Evolutionary conservation across 23 tunicate species (phyloP), one percentile per base, ranked within the genome.

Genomic region (Clavelina lepadiformis): DNA sequence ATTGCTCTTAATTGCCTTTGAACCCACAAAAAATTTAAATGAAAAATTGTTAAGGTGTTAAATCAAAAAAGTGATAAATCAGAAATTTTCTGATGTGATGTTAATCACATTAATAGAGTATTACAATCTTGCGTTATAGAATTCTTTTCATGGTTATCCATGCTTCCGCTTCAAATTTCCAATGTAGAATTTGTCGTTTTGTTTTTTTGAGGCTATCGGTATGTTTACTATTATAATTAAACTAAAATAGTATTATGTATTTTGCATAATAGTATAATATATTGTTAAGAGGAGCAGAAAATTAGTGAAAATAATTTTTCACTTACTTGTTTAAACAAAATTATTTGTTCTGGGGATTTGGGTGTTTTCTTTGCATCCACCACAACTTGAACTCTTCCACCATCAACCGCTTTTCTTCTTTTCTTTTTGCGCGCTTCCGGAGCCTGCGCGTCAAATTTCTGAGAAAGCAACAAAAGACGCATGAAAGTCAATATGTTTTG

Each of bases 1-100:
- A 65, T 89, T 89, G 63, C 50, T 51, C 28, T 49, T 46, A 23
- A 89, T 75, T 3, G 97, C 97, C 97, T 89, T 46, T 33, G 78
- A 38, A 31, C 19, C 24, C 6, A 30, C 54, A 13, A 5, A n/a
- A 65, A 45, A 13, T 20, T 13, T 6, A 45, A 19, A 19, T 20
- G 22, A 65, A 44, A 65, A 20, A 7, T 6, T 6, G 20, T 25
- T 68, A n/a, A n/a, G n/a, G n/a, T n/a, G n/a, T 11, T 7, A 61
- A 28, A 25, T 8, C 6, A 25, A 28, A 25, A 61, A 61, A 61
- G 11, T 30, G 29, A 11, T 61, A 11, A 31, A 8, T 25, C 50
- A 61, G 13, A 61, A 28, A 61, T 28, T 11, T 55, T n/a, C n/a
- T n/a, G n/a, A n/a, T n/a, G n/a, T n/a, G n/a, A n/a, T n/a, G n/a